These are phyloP conservation scores for Drosophila gaucha DNA, from an alignment of 2,888 invertebrate species.

Conservation along the genomic window DNA sequence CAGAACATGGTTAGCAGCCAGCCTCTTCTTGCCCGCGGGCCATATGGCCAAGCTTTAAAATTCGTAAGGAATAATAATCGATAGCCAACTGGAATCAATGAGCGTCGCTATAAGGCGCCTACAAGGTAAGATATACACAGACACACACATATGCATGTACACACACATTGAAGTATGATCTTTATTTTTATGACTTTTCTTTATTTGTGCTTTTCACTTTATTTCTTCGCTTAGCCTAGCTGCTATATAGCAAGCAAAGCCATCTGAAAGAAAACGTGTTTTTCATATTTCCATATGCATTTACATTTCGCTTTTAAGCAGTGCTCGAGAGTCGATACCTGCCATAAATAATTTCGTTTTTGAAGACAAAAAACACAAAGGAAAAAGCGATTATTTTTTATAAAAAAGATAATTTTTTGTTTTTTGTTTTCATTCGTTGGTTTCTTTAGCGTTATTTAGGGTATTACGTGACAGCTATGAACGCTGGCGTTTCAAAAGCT, in stretches of 20 bases:
- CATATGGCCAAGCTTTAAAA: constrained; percentile 29
- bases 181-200: constrained; percentile 61
- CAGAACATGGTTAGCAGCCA: constrained; percentile 15
- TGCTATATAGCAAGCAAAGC: no score
- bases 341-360: constrained; percentile 16
- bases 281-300: constrained; percentile 72
- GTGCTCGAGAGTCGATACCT: constrained; percentile 16
- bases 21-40: constrained; percentile 13
- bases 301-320: constrained; percentile 54
- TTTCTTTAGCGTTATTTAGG: constrained; percentile 16
- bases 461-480: constrained; percentile 56
- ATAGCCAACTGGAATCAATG: constrained; percentile 35
- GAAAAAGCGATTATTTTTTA: constrained; percentile 21
- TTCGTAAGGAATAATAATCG: constrained; percentile 29
- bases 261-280: constrained; percentile 62
- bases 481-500: constrained; percentile 35
- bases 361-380: constrained; percentile 12
- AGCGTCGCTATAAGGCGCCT: constrained; percentile 43
- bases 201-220: constrained; percentile 65
- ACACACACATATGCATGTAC: constrained; percentile 3
- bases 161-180: constrained; percentile 27
- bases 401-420: constrained; percentile 24
- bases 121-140: constrained; percentile 24
- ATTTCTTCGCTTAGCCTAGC: constrained; percentile 21
- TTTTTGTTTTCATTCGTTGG: constrained; percentile 36